These are phyloP conservation scores for Brenthis ino DNA, from an alignment of 2,888 invertebrate genomes.

Conservation along the genomic window DNA sequence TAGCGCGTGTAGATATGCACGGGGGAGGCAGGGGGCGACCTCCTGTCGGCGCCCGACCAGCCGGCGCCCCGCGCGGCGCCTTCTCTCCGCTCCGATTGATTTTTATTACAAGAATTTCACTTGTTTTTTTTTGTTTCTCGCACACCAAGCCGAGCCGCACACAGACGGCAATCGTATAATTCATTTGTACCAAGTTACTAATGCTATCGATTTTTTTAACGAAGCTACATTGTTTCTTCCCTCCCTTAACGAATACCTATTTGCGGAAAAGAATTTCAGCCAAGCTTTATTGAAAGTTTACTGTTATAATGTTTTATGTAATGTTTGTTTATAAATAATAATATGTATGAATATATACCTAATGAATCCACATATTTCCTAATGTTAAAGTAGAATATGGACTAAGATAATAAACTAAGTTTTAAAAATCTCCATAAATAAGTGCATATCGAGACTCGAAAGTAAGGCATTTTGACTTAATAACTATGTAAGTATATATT, in stretches of 20 bases:
- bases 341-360: too few relatives aligned
- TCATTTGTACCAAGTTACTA: conserved; percentile 81
- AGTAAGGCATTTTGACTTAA: too few relatives aligned
- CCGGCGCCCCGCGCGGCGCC: conserved; percentile 77
- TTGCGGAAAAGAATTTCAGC: conserved; percentile 10
- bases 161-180: conserved; percentile 76
- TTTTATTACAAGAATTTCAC: conserved; percentile 83
- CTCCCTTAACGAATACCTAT: conserved; percentile 18
- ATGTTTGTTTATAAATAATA: neutral
- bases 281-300: conserved; percentile 2
- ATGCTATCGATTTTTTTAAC: conserved; percentile 82
- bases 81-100: conserved; percentile 82
- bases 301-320: neutral
- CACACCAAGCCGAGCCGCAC: conserved; percentile 74
- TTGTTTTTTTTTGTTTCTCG: conserved; percentile 78
- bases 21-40: conserved; percentile 48
- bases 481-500: too few relatives aligned
- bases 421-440: too few relatives aligned
- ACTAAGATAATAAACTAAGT: too few relatives aligned
- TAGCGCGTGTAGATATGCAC: conserved; percentile 62
- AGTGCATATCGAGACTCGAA: too few relatives aligned
- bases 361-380: too few relatives aligned
- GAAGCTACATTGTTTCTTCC: conserved; percentile 44
- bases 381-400: too few relatives aligned
- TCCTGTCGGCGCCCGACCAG: conserved; percentile 64